Evolutionary conservation across 2,888 invertebrate genomes (phyloP).

Genomic region (Podotricha telesiphe): DNA sequence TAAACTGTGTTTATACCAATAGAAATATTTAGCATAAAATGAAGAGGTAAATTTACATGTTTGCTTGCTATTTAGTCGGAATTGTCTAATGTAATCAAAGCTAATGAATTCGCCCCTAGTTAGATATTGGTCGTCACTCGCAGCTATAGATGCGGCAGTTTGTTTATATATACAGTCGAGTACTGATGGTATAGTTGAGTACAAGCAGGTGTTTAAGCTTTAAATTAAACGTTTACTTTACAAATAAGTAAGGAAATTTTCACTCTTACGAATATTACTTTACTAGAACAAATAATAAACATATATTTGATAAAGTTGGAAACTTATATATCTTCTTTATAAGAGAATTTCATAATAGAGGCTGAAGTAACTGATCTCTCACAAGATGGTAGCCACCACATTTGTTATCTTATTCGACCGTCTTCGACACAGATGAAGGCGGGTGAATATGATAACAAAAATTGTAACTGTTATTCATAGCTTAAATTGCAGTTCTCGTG

Average conservation of each 20-base stretch:
- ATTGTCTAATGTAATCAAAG: constrained; percentile 74
- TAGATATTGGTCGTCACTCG: constrained; percentile 62
- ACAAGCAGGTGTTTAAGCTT: constrained; percentile 24
- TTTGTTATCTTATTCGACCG: too few relatives aligned
- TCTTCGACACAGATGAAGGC: too few relatives aligned
- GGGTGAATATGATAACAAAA: too few relatives aligned
- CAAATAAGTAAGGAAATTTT: constrained; percentile 8
- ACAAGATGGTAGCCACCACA: too few relatives aligned
- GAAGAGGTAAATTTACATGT: constrained; percentile 54
- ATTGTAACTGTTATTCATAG: too few relatives aligned
- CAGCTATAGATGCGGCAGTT: constrained; percentile 45
- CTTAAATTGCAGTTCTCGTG: too few relatives aligned
- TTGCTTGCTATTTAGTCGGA: constrained; percentile 66
- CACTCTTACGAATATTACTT: not conserved
- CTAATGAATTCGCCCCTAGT: constrained; percentile 76
- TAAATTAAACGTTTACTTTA: constrained; percentile 22
- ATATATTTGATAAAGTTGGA: too few relatives aligned
- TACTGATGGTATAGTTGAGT: too few relatives aligned
- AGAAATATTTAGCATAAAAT: constrained; percentile 46
- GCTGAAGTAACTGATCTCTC: too few relatives aligned
- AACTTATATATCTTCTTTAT: too few relatives aligned
- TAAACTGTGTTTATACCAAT: constrained; percentile 26
- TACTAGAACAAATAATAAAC: not conserved
- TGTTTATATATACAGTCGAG: constrained; percentile 26
- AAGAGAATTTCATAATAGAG: too few relatives aligned